These are phyloP conservation scores for Bothrops jararaca DNA, from an alignment of 2,113 vertebrate genomes.

Conservation along the genomic window DNA sequence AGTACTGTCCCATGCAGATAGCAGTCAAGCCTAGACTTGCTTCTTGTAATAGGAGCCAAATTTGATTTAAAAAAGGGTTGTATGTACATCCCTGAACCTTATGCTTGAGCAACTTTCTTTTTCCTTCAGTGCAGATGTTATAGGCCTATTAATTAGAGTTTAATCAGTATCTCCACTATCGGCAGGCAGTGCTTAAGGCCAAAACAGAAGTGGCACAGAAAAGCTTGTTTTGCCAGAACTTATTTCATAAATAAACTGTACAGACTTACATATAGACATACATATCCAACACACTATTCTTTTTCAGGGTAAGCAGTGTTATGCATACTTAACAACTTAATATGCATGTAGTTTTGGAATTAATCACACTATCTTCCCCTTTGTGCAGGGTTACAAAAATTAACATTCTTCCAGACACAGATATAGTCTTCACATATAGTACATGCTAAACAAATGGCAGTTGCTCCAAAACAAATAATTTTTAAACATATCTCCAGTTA, in stretches of 20 bases:
- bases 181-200: background rate
- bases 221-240: background rate
- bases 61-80: background rate
- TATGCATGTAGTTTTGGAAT: background rate
- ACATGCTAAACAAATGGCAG: background rate
- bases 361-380: background rate
- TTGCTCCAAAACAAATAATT: background rate
- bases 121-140: background rate
- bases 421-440: background rate
- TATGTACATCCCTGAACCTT: background rate
- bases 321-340: background rate
- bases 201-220: background rate
- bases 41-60: background rate
- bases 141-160: background rate
- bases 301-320: background rate
- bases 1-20: background rate
- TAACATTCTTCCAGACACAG: background rate
- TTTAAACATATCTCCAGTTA: background rate
- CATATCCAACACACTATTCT: background rate
- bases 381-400: background rate
- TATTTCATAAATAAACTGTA: background rate
- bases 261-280: background rate
- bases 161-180: background rate
- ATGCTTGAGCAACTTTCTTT: background rate
- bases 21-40: background rate